Percentiles rank a stretch among this genome's conserved stretches.
Conservation (phyloP, 1,140 invertebrate species). For the Hirudo medicinalis region DNA sequence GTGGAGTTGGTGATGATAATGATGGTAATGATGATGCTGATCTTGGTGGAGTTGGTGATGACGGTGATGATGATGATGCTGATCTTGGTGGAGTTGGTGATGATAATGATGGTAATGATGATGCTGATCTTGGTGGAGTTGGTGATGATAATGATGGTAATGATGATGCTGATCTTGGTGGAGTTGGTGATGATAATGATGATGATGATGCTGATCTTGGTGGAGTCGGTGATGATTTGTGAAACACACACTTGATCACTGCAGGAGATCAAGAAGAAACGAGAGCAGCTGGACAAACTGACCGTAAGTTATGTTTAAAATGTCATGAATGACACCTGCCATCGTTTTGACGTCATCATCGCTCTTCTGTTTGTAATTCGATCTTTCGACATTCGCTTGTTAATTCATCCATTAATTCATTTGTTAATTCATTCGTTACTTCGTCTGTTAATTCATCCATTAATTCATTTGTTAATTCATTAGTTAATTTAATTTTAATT, state of each 20-base stretch:
- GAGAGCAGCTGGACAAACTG: conserved; percentile 36
- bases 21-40: background rate
- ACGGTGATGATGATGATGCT: background rate
- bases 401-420: background rate
- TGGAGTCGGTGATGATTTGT: background rate
- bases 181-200: too few species aligned
- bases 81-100: background rate
- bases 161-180: too few species aligned
- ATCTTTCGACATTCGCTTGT: too few species aligned
- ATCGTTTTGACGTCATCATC: too few species aligned
- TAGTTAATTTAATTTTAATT: background rate
- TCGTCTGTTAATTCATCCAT: background rate
- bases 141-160: too few species aligned
- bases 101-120: background rate
- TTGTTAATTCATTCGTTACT: background rate
- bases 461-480: background rate
- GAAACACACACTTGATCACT: background rate
- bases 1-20: background rate
- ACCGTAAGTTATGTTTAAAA: too few species aligned
- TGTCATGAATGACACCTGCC: too few species aligned
- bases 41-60: background rate
- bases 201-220: too few species aligned
- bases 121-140: background rate
- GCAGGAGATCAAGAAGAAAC: conserved; percentile 37
- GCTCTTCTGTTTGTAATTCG: too few species aligned